Percentiles rank a stretch among this genome's conserved stretches.
Conservation (phyloP, 92 coral and sea anemone genomes). For the Actinernus sp. region DNA sequence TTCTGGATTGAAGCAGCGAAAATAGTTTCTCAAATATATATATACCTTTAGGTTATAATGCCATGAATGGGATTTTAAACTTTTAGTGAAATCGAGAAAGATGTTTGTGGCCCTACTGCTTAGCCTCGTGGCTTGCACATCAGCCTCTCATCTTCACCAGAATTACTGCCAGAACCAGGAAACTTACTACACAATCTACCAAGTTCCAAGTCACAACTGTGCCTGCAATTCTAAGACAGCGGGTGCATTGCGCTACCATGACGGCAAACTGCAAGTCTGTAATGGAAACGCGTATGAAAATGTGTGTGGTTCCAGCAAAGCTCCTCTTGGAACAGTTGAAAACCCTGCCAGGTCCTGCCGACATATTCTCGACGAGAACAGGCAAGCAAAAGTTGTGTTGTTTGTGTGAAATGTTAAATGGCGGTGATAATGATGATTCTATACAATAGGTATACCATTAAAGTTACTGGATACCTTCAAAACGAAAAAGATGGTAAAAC, state of each 20-base stretch:
- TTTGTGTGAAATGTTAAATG: too few relatives aligned
- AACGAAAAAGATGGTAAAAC: too few relatives aligned
- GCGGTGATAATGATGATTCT: too few relatives aligned
- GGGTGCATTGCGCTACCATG: conserved; percentile 48
- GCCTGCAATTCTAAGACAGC: conserved; percentile 18
- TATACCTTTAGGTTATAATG: too few relatives aligned
- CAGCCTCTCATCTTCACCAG: background rate
- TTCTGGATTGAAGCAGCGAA: too few relatives aligned
- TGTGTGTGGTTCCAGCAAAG: conserved; percentile 3
- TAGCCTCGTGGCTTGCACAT: conserved; percentile 12
- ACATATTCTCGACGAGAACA: conserved; percentile 8
- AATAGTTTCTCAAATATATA: too few relatives aligned
- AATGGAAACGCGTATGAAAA: conserved; percentile 36
- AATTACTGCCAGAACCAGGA: conserved; percentile 8
- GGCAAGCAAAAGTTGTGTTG: too few relatives aligned
- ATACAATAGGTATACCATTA: too few relatives aligned
- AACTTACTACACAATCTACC: background rate
- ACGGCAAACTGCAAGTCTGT: conserved; percentile 42
- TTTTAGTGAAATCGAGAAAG: too few relatives aligned
- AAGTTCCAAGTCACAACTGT: conserved; percentile 19
- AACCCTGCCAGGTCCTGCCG: conserved; percentile 44
- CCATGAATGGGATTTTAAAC: too few relatives aligned
- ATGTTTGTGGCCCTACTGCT: too few relatives aligned
- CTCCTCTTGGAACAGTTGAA: conserved; percentile 1
- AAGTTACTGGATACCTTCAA: too few relatives aligned